Conservation (phyloP, 1,140 invertebrate genomes). For the Ridgeia piscesae region DNA sequence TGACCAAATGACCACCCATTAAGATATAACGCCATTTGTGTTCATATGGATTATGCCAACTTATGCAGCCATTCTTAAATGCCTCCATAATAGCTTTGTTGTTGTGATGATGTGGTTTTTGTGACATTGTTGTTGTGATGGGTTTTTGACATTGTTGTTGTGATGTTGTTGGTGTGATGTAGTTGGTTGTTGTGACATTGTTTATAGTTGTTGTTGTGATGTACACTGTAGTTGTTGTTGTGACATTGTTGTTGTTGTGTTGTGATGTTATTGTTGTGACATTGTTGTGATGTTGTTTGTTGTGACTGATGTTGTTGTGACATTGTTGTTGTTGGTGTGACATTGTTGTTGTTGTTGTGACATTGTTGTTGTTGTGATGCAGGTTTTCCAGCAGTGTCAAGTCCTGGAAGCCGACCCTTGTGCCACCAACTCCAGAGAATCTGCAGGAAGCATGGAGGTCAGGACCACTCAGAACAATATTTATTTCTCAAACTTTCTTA, state of each 20-base stretch:
- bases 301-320: too few relatives aligned
- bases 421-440: conserved; percentile 51
- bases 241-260: not conserved
- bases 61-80: too few relatives aligned
- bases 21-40: too few relatives aligned
- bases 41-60: too few relatives aligned
- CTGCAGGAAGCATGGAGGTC: conserved; percentile 58
- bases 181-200: not conserved
- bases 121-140: conserved; percentile 7
- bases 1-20: too few relatives aligned
- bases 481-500: too few relatives aligned
- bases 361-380: not conserved
- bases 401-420: conserved; percentile 53
- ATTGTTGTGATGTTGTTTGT: conserved; percentile 8
- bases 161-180: conserved; percentile 6
- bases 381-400: conserved; percentile 23
- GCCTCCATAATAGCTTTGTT: too few relatives aligned
- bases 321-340: conserved; percentile 6
- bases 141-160: conserved; percentile 1
- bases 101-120: not conserved
- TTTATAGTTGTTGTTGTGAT: conserved; percentile 13
- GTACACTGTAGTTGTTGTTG: conserved; percentile 6
- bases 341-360: conserved; percentile 7
- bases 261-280: conserved; percentile 5
- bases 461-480: too few relatives aligned